Evolutionary conservation across 2,113 vertebrate genomes (phyloP), one percentile per base, ranked within the genome.

Genomic region (Microtus richardsoni): DNA sequence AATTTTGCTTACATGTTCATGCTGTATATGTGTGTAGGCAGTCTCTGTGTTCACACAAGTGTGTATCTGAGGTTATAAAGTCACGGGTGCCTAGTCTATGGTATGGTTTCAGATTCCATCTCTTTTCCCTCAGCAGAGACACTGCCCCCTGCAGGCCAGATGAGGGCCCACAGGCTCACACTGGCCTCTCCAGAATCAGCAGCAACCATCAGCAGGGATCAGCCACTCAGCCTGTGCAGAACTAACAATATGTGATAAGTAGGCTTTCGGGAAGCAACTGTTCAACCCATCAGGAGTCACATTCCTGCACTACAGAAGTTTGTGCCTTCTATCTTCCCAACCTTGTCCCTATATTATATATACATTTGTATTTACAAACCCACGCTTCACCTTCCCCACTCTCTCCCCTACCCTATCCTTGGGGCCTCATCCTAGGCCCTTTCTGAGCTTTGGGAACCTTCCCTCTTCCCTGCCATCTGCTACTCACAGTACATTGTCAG

Each of bases 101-200:
- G 47, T 93, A 17, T 19, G 54, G 17, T 64, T 77, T 88, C 11
- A 28, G 8, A 19, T 90, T 90, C 13, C 2, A 36, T 52, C 64
- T 71, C 36, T 92, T 96, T 44, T 92, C 85, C 58, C 24, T 90
- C 52, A 80, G 36, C 70, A 73, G 52, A 96, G 58, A 95, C 41
- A 75, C 90, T 85, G 66, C 84, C 88, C 71, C 49, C 80, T 96
- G 74, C 75, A 93, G 89, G 73, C 86, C 68, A 58, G 62, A 41
- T 10, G 17, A 44, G 82, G 88, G 28, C 70, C 83, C 86, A 71
- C 71, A 64, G 80, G 39, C 33, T 93, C 71, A 54, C 66, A 17
- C 82, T 60, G 52, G 49, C 30, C 33, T 66, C 19, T 60, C 19
- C 30, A 39, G 19, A 19, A 54, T 28, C 44, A 58, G 5, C 17